These are phyloP conservation scores for Sinocyclocheilus rhinocerous DNA, from an alignment of 2,113 vertebrate species.

Conservation along the genomic window DNA sequence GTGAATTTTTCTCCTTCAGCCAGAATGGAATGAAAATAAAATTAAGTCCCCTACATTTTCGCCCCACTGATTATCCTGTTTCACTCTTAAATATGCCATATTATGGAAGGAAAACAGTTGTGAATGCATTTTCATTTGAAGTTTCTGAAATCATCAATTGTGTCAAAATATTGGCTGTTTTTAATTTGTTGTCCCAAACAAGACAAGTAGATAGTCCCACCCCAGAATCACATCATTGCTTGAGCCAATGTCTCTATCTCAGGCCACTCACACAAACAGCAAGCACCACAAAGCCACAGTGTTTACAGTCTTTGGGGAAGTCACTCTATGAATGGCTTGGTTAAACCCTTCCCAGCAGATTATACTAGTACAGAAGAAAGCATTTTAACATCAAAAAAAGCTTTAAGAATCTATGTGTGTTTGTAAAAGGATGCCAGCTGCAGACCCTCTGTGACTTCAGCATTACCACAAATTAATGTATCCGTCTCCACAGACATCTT, in stretches of 20 bases:
- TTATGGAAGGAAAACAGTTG: background rate
- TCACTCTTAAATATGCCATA: background rate
- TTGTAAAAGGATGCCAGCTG: slow-evolving; percentile 37
- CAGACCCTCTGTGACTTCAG: slow-evolving; percentile 18
- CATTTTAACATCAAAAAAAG: background rate
- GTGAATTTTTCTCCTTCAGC: no score
- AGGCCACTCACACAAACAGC: slow-evolving; percentile 24
- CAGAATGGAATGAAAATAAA: no score
- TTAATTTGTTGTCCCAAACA: background rate
- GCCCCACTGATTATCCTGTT: background rate
- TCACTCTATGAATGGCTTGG: background rate
- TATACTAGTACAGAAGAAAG: background rate
- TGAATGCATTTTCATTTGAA: background rate
- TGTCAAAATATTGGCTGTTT: background rate
- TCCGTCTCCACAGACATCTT: slow-evolving; percentile 33
- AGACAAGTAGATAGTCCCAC: background rate
- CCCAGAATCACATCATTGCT: background rate
- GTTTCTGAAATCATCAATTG: background rate
- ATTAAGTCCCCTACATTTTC: no score
- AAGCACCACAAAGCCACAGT: slow-evolving; percentile 6
- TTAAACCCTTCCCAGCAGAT: background rate
- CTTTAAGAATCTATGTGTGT: slow-evolving; percentile 10
- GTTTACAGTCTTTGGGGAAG: background rate
- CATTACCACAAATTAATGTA: slow-evolving; percentile 26
- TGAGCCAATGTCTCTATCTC: background rate